Evolutionary conservation across 2,113 vertebrate genomes (phyloP).

Genomic region (Vulpes lagopus): DNA sequence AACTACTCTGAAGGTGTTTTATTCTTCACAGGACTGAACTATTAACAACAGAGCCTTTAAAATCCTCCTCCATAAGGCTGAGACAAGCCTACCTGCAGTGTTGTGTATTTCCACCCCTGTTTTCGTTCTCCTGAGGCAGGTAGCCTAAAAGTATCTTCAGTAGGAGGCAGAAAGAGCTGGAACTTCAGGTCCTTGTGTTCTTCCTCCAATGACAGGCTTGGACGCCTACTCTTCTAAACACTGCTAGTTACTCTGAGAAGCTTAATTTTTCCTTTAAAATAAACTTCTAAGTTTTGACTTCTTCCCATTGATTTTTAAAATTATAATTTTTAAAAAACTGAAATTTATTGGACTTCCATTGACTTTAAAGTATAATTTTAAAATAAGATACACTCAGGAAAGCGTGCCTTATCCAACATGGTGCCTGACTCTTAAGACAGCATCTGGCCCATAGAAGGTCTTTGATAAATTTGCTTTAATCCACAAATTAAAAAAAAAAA

Average conservation of each 20-base stretch:
- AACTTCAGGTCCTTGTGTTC: background rate
- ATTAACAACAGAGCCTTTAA: background rate
- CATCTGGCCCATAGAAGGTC: background rate
- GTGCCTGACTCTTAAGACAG: background rate
- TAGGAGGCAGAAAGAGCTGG: background rate
- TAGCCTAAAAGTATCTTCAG: background rate
- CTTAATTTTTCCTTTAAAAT: background rate
- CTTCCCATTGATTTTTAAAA: background rate
- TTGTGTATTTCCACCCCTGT: background rate
- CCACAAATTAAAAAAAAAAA: background rate
- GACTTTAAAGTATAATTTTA: background rate
- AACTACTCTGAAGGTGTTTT: background rate
- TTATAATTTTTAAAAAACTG: background rate
- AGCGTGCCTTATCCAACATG: background rate
- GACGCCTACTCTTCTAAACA: background rate
- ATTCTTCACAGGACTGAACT: background rate
- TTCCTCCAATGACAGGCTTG: background rate
- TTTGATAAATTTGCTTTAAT: background rate
- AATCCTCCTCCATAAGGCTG: background rate
- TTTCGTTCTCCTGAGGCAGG: background rate
- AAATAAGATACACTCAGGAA: conserved; percentile 4
- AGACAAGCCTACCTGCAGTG: background rate
- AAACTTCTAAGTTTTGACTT: background rate
- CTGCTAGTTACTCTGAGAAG: background rate
- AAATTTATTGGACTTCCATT: background rate